phyloP scores from a whole-genome alignment of 2,888 invertebrate species.

The Scaptodrosophila latifasciaeformis region DNA sequence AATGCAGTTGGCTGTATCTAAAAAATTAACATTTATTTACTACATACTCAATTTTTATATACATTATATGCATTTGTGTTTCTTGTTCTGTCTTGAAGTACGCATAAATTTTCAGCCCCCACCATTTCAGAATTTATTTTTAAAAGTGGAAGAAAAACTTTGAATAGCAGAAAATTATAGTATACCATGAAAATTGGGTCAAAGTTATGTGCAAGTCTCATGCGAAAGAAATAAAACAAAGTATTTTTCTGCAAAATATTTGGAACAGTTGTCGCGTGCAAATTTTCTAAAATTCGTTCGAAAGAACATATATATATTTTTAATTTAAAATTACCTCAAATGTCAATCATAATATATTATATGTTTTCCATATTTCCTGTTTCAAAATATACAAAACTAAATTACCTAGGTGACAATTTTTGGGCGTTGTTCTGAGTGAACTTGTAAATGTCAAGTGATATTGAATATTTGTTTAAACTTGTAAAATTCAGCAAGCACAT shows the following conservation, averaged over 20 bases:
- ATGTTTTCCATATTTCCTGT: too few species aligned
- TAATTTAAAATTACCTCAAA: too few species aligned
- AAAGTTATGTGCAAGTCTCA: constrained; percentile 29
- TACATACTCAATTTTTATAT: background rate
- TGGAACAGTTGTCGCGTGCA: too few species aligned
- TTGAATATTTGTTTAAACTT: constrained; percentile 16
- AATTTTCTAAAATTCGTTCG: too few species aligned
- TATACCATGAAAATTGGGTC: constrained; percentile 50
- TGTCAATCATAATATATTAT: too few species aligned
- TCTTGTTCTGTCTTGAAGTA: constrained; percentile 20
- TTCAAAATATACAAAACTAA: too few species aligned
- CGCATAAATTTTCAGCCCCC: constrained; percentile 48
- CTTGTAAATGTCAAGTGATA: constrained; percentile 22
- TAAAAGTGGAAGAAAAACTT: constrained; percentile 12
- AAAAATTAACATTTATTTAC: constrained; percentile 6
- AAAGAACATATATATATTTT: too few species aligned
- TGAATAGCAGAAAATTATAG: constrained; percentile 33
- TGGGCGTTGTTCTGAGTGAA: too few species aligned
- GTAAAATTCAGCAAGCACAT: background rate
- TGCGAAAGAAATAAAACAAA: constrained; percentile 24
- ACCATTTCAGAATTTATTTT: constrained; percentile 2
- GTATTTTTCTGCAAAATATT: too few species aligned
- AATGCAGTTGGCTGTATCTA: constrained; percentile 45
- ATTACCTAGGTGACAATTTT: too few species aligned
- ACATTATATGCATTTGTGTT: constrained; percentile 53